Evolutionary conservation across 2,113 vertebrate species (phyloP).

Genomic region (Oncorhynchus keta): DNA sequence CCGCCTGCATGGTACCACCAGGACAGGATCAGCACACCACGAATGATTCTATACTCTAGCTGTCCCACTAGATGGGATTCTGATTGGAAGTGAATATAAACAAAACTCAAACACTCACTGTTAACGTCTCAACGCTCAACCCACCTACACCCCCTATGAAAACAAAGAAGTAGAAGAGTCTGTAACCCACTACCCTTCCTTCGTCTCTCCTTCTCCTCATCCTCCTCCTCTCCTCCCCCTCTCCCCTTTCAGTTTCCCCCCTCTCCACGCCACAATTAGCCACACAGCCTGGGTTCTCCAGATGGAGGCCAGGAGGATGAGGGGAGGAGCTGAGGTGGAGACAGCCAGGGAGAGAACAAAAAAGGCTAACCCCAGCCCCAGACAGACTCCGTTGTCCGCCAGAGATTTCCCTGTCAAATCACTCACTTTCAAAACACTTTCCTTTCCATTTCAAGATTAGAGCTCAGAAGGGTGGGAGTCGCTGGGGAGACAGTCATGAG

Average conservation of each 20-base stretch:
- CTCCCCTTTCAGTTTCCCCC: not conserved
- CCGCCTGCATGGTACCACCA: not conserved
- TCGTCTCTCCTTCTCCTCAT: not conserved
- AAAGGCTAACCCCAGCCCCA: slow-evolving; percentile 23
- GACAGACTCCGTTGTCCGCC: slow-evolving; percentile 41
- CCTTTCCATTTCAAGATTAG: slow-evolving; percentile 60
- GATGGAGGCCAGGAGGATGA: not conserved
- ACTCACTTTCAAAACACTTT: slow-evolving; percentile 51
- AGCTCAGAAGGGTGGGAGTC: slow-evolving; percentile 10
- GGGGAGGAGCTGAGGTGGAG: slow-evolving; percentile 22
- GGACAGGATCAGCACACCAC: not conserved
- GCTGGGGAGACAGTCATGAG: slow-evolving; percentile 18
- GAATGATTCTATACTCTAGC: too few species aligned
- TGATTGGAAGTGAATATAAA: too few species aligned
- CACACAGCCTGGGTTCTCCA: not conserved
- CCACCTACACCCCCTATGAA: too few species aligned
- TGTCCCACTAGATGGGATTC: too few species aligned
- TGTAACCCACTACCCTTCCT: not conserved
- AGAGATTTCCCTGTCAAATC: slow-evolving; percentile 41
- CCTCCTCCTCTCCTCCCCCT: not conserved
- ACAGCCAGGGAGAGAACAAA: not conserved
- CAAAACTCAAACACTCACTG: too few species aligned
- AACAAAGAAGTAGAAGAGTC: too few species aligned
- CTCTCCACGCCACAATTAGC: not conserved
- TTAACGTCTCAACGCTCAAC: too few species aligned